Evolutionary conservation across 1,140 invertebrate species (phyloP).

Genomic region (Hypsibius dujardini): DNA sequence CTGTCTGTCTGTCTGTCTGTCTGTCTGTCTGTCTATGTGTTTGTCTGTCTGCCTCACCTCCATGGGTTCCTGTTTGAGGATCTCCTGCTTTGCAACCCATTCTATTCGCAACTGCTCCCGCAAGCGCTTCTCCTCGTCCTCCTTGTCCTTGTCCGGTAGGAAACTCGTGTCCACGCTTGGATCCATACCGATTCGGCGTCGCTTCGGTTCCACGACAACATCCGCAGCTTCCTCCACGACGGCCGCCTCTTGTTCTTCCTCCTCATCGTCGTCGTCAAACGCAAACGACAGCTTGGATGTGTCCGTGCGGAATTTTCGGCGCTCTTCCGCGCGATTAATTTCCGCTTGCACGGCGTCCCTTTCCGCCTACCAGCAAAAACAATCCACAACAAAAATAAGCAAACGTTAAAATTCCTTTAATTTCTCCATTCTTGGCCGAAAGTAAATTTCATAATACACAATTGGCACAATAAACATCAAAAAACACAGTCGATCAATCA

Average conservation of each 20-base stretch:
- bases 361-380: too few species aligned
- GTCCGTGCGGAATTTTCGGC: slow-evolving; percentile 61
- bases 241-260: slow-evolving; percentile 43
- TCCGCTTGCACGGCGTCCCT: slow-evolving; percentile 61
- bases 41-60: too few species aligned
- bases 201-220: slow-evolving; percentile 27
- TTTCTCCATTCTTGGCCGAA: too few species aligned
- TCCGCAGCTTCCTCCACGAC: slow-evolving; percentile 31
- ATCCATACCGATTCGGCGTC: slow-evolving; percentile 77
- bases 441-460: too few species aligned
- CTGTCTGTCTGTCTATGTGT: too few species aligned
- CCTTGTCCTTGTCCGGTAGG: slow-evolving; percentile 72
- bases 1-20: too few species aligned
- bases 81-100: slow-evolving; percentile 85
- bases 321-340: slow-evolving; percentile 69
- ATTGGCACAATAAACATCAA: too few species aligned
- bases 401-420: too few species aligned
- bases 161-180: slow-evolving; percentile 99
- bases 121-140: slow-evolving; percentile 79
- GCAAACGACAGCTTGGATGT: slow-evolving; percentile 66
- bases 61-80: slow-evolving; percentile 93
- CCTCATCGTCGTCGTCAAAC: slow-evolving; percentile 63
- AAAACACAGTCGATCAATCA: too few species aligned
- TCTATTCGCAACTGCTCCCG: slow-evolving; percentile 71
- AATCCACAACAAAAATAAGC: too few species aligned